Conservation (phyloP, 1,140 invertebrate genomes). For the Colletes latitarsis region DNA sequence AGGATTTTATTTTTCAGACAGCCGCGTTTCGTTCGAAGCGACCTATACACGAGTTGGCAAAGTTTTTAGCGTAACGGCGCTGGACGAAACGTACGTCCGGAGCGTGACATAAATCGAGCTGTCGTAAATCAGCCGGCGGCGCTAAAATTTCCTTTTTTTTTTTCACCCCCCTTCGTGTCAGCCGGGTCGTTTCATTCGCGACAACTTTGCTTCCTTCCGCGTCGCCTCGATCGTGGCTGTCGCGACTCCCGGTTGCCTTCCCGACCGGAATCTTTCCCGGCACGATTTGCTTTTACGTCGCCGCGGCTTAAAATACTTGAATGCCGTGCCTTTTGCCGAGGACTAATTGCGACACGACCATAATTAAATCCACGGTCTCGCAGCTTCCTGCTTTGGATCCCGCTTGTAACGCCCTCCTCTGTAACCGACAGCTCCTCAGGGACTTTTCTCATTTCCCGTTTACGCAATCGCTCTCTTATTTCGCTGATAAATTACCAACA, state of each 20-base stretch:
- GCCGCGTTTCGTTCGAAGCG: not conserved
- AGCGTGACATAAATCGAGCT: constrained; percentile 45
- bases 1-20: too few relatives aligned
- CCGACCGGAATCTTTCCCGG: constrained; percentile 20
- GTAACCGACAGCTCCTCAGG: not conserved
- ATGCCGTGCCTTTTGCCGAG: not conserved
- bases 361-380: constrained; percentile 47
- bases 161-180: too few relatives aligned
- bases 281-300: constrained; percentile 6
- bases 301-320: not conserved
- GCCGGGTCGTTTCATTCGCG: not conserved
- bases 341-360: constrained; percentile 54
- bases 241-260: constrained; percentile 17
- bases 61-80: constrained; percentile 55
- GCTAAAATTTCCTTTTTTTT: not conserved
- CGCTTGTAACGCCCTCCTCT: not conserved
- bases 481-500: not conserved
- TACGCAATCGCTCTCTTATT: not conserved
- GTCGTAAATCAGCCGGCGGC: constrained; percentile 47
- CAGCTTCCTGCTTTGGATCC: constrained; percentile 4
- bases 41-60: not conserved
- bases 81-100: constrained; percentile 46
- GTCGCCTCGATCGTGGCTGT: not conserved
- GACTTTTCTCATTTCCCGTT: constrained; percentile 14
- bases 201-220: not conserved